Evolutionary conservation across 2,888 invertebrate species (phyloP), one percentile per base, ranked within the genome.

Genomic region (Stenotaenia linearis): DNA sequence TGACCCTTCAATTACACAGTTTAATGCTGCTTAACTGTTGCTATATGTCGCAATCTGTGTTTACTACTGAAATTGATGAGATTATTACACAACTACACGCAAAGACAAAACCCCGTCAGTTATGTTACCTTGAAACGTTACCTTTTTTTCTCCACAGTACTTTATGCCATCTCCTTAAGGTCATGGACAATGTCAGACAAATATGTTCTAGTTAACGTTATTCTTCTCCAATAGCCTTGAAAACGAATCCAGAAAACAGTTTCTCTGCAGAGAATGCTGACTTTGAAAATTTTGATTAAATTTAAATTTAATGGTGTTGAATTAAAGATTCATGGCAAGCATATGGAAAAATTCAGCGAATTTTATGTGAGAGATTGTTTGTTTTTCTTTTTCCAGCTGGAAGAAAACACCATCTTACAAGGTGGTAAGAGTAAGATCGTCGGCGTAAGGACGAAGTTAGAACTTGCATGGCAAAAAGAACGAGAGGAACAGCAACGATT

Each of bases 401-500:
- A 96, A 86, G 96, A 96, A 86, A 95, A 95, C 82, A 90, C 94
- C 69, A 89, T 95, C 78, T 88, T 96, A 32, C 91, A 91, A 18
- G 95, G 96, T 0, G 89, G 96, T 81, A 92, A 94, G 0, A 82
- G 82, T 7, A 92, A 95, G 84, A 92, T 95, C 81, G 93, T 94
- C 0, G 96, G 95, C 3, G 88, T 94, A 83, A 92, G 93, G 84
- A 94, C 96, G 0, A 91, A 93, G 78, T 91, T 96, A 90, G 96
- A 96, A 85, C 88, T 96, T 18, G 94, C 95, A 0, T 96, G 96
- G 96, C 95, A 95, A 84, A 96, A 95, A 85, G 96, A 96, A 86
- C 89, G 96, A 25, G 95, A 95, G 85, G 96, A 96, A 84, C 95
- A 95, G 84, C 95, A 95, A 83, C 89, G 95, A n/a, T 87, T 96